Evolutionary conservation across 2,113 vertebrate species (phyloP).

Genomic region (Pleuronectes platessa): DNA sequence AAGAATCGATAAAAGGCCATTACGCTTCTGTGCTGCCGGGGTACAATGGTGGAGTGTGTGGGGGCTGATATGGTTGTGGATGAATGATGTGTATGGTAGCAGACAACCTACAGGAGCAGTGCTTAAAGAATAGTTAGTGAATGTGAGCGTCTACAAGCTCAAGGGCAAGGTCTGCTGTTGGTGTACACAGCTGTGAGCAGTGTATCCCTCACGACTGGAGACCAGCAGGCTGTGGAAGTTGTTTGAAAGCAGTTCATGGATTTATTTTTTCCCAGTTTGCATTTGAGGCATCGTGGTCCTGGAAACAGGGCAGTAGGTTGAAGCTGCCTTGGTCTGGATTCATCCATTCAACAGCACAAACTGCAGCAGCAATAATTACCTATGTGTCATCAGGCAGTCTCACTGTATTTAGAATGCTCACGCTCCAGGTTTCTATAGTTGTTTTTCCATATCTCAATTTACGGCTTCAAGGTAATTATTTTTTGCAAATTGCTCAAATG

Average conservation of each 20-base stretch:
- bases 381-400: background rate
- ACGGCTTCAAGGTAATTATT: background rate
- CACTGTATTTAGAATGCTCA: background rate
- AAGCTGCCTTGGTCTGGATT: background rate
- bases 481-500: no score
- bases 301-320: no score
- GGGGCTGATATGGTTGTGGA: slow-evolving; percentile 63
- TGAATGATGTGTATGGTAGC: slow-evolving; percentile 61
- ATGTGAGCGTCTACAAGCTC: slow-evolving; percentile 28
- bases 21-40: slow-evolving; percentile 63
- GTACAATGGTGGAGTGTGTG: slow-evolving; percentile 46
- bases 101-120: slow-evolving; percentile 45
- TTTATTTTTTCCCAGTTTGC: background rate
- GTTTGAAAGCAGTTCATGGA: slow-evolving; percentile 12
- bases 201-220: slow-evolving; percentile 21
- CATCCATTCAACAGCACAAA: background rate
- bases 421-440: background rate
- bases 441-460: no score
- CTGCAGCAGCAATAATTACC: no score
- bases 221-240: background rate
- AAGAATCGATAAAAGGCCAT: slow-evolving; percentile 79
- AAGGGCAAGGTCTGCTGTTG: slow-evolving; percentile 55
- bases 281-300: background rate
- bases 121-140: slow-evolving; percentile 39
- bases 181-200: background rate